Evolutionary conservation across 2,888 invertebrate species (phyloP), one percentile per base, ranked within the genome.

Genomic region (Athalia rosae): DNA sequence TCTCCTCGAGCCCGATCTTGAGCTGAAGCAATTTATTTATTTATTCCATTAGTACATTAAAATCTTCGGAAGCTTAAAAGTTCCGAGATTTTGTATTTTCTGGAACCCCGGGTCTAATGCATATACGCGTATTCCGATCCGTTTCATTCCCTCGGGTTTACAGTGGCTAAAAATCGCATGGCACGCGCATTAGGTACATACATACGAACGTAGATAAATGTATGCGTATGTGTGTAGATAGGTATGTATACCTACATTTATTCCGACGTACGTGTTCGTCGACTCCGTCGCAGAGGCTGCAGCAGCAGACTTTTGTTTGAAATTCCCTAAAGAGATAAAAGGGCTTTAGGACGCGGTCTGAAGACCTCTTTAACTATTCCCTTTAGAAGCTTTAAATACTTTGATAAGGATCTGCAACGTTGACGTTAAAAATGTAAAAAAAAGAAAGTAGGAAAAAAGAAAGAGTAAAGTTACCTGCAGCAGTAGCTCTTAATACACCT

Each of bases 311-410:
- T 48, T 28, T 67, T 71, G 71, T 58, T 71, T 15, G 71, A 71
- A 71, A 71, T 71, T 58, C 56, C 71, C 56, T 71, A 71, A 71
- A 71, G 71, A 58, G 58, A 71, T 71, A 71, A 71, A 71, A 71
- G 71, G 58, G 71, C 71, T 58, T 71, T 58, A 11, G 71, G 71
- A 13, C 56, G 58, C 50, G 58, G 71, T 45, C 56, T 71, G 45
- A 58, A 71, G 71, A 71, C 71, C 71, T 71, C 45, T 58, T 71
- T 45, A 45, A 58, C 71, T 45, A 71, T 71, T 71, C 71, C 71
- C 71, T 71, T 71, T 71, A 58, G 43, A 58, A 58, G 71, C 71
- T 58, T 71, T 71, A 45, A 71, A 71, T 71, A 71, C 71, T 58
- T 41, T 13, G 71, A 71, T 71, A 71, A 9, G 71, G 58, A 71